Percentiles rank a stretch among this genome's conserved stretches.
Evolutionary conservation across 2,113 vertebrate species (phyloP).

Genomic region (Myiopsitta monachus): DNA sequence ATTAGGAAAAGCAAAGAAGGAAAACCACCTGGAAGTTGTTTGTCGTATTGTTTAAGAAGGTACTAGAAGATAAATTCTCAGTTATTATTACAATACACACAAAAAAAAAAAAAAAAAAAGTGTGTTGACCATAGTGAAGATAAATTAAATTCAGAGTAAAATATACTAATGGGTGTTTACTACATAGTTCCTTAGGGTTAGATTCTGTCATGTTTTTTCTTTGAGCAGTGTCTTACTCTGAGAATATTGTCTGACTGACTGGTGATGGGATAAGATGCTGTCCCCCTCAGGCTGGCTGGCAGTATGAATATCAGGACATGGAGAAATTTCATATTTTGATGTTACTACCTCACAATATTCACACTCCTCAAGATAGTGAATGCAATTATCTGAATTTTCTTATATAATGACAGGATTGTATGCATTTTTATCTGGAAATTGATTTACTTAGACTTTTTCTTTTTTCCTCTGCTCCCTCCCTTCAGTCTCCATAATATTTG

Average conservation of each 20-base stretch:
- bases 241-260: neutral
- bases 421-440: neutral
- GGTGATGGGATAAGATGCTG: neutral
- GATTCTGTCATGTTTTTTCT: neutral
- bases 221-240: neutral
- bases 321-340: neutral
- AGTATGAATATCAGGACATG: neutral
- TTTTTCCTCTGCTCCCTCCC: neutral
- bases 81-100: neutral
- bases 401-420: neutral
- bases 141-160: neutral
- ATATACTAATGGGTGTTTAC: neutral
- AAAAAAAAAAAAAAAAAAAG: neutral
- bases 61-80: neutral
- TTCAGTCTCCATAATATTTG: neutral
- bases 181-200: neutral
- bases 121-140: neutral
- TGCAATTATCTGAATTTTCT: neutral
- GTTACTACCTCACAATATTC: neutral
- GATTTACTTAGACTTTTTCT: neutral
- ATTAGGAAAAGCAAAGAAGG: neutral
- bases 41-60: neutral
- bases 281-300: neutral
- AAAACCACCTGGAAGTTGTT: neutral
- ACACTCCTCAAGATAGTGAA: neutral